Evolutionary conservation across 2,888 invertebrate species (phyloP).

Genomic region (Anoplius nigerrimus): DNA sequence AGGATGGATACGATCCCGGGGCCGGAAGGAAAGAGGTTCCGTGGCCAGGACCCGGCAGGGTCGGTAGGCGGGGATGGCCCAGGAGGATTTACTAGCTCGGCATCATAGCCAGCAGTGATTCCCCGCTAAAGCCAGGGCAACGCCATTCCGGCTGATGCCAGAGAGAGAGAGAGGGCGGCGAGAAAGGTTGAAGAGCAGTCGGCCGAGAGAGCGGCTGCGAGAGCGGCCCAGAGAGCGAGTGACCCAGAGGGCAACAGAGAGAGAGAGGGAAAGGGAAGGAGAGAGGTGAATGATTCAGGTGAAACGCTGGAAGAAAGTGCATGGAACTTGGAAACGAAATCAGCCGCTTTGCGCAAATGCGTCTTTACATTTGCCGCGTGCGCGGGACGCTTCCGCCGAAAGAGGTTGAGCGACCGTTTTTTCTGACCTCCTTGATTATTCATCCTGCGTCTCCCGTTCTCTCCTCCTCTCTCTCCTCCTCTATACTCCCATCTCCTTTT

Average conservation of each 20-base stretch:
- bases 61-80: slow-evolving; percentile 31
- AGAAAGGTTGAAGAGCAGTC: not conserved
- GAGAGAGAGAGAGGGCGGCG: slow-evolving; percentile 10
- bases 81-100: slow-evolving; percentile 42
- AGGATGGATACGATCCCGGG: slow-evolving; percentile 34
- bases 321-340: too few species aligned
- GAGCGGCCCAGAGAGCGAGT: too few species aligned
- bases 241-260: slow-evolving; percentile 7
- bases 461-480: too few species aligned
- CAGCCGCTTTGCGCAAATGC: not conserved
- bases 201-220: slow-evolving; percentile 16
- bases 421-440: too few species aligned
- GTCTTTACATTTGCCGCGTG: not conserved
- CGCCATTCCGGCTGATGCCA: slow-evolving; percentile 29
- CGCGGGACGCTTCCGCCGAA: too few species aligned
- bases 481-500: too few species aligned
- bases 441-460: too few species aligned
- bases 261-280: not conserved
- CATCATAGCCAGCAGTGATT: slow-evolving; percentile 49
- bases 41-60: slow-evolving; percentile 15
- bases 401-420: too few species aligned
- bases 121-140: slow-evolving; percentile 36
- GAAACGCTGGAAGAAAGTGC: too few species aligned
- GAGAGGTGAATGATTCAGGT: not conserved
- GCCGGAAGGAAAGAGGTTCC: slow-evolving; percentile 39